Conservation (phyloP, 2,888 invertebrate species). For the Dysmachus trigonus region DNA sequence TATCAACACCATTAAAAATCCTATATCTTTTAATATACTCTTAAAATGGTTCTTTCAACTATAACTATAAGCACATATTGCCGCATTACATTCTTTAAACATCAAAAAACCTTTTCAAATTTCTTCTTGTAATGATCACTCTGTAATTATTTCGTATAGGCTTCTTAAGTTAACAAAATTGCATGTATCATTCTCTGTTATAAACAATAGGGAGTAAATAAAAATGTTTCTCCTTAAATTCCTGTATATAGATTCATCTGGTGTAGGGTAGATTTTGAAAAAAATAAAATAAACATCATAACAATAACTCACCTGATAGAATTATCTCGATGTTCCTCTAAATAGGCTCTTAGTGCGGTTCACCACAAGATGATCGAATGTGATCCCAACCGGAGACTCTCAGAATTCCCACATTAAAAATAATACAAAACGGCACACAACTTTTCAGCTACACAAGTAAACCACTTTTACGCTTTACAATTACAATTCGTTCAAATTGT, state of each 20-base stretch:
- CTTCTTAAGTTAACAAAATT: not conserved
- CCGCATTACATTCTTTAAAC: not conserved
- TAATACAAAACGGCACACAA: not conserved
- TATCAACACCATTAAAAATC: too few species aligned
- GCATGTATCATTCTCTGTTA: not conserved
- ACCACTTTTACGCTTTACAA: not conserved
- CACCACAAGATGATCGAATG: conserved; percentile 82
- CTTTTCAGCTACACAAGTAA: not conserved
- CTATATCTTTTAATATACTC: too few species aligned
- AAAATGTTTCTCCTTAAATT: not conserved
- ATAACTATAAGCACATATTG: not conserved
- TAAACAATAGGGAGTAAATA: not conserved
- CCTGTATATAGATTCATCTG: not conserved
- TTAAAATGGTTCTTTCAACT: too few species aligned
- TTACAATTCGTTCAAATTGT: not conserved
- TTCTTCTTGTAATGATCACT: not conserved
- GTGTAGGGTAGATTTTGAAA: not conserved
- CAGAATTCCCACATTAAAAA: not conserved
- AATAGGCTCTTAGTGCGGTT: conserved; percentile 82
- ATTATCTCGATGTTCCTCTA: conserved; percentile 39
- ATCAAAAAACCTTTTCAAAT: not conserved
- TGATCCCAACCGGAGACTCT: conserved; percentile 30
- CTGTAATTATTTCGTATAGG: too few species aligned
- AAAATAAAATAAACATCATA: not conserved
- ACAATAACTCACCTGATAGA: not conserved